These are phyloP conservation scores for Aproaerema taeniolella DNA, from an alignment of 2,888 invertebrate genomes.

Conservation along the genomic window DNA sequence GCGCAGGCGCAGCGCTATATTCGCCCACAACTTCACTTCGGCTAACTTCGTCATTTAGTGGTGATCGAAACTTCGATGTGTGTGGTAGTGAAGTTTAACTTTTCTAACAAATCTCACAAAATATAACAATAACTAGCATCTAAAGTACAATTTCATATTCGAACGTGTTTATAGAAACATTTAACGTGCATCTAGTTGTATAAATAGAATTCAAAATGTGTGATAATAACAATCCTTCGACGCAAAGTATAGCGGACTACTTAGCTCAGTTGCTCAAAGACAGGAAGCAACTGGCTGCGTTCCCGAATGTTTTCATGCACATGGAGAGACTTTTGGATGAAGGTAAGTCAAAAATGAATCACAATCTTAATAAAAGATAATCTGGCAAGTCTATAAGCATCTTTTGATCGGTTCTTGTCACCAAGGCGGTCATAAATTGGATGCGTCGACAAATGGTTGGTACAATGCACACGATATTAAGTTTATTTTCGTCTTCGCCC, in stretches of 20 bases:
- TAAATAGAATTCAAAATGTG: slow-evolving; percentile 70
- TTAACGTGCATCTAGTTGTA: slow-evolving; percentile 65
- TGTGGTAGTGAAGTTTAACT: slow-evolving; percentile 76
- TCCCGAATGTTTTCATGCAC: slow-evolving; percentile 99
- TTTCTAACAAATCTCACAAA: slow-evolving; percentile 74
- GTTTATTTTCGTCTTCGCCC: slow-evolving; percentile 76
- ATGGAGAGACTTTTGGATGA: slow-evolving; percentile 99
- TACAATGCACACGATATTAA: slow-evolving; percentile 74
- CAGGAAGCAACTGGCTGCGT: slow-evolving; percentile 99
- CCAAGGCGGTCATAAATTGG: slow-evolving; percentile 62
- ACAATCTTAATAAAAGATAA: slow-evolving; percentile 45
- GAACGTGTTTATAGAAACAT: slow-evolving; percentile 63
- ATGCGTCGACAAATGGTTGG: slow-evolving; percentile 72
- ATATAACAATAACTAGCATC: slow-evolving; percentile 72
- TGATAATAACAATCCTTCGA: slow-evolving; percentile 82
- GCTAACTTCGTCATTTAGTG: slow-evolving; percentile 73
- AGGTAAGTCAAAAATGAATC: slow-evolving; percentile 82
- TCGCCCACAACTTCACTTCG: slow-evolving; percentile 76
- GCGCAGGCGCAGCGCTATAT: slow-evolving; percentile 71
- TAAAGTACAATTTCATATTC: slow-evolving; percentile 66
- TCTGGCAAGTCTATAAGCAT: slow-evolving; percentile 33
- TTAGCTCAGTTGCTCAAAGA: slow-evolving; percentile 99
- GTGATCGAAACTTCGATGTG: slow-evolving; percentile 73
- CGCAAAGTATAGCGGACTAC: slow-evolving; percentile 99
- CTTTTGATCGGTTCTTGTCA: slow-evolving; percentile 57